Evolutionary conservation across 2,888 invertebrate species (phyloP).

Genomic region (Caenorhabditis macrosperma): DNA sequence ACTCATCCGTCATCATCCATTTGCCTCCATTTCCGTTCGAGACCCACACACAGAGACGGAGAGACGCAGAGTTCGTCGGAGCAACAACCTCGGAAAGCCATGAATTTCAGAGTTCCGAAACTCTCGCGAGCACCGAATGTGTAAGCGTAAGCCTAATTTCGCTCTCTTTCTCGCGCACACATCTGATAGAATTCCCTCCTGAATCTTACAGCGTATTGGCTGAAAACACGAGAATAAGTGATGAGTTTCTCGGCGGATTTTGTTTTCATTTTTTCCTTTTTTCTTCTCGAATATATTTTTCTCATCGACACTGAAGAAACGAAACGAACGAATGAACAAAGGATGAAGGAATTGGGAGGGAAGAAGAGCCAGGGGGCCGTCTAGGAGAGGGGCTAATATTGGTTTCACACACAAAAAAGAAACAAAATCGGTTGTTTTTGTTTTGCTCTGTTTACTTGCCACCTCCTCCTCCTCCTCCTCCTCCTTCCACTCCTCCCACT

Average conservation of each 20-base stretch:
- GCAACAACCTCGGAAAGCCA: background rate
- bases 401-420: slow-evolving; percentile 23
- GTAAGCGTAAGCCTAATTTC: background rate
- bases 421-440: slow-evolving; percentile 50
- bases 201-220: background rate
- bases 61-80: background rate
- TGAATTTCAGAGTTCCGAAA: background rate
- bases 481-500: background rate
- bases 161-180: too few species aligned
- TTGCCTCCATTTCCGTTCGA: background rate
- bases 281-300: background rate
- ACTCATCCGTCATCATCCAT: slow-evolving; percentile 41
- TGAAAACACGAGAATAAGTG: slow-evolving; percentile 39
- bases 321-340: background rate
- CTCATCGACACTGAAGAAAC: background rate
- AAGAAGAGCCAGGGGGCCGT: slow-evolving; percentile 21
- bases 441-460: slow-evolving; percentile 37
- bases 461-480: slow-evolving; percentile 1
- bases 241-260: slow-evolving; percentile 5
- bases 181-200: background rate
- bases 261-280: background rate
- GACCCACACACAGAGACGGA: background rate
- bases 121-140: background rate
- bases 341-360: background rate
- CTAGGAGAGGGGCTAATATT: slow-evolving; percentile 18